phyloP scores from a whole-genome alignment of 2,113 vertebrate genomes.

The Acrocephalus kingi region DNA sequence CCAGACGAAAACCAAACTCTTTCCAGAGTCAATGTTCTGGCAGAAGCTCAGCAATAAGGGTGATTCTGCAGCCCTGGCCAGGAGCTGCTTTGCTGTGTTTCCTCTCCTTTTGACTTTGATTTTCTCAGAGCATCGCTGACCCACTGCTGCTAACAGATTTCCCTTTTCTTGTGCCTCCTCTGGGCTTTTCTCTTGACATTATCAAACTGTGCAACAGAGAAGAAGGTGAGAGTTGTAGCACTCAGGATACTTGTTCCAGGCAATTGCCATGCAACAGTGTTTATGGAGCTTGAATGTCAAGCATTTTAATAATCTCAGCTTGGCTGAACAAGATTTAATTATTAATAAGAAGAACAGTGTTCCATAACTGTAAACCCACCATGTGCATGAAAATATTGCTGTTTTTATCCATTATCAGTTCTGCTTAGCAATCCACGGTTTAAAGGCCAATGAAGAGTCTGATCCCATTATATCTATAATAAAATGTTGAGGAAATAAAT shows the following conservation, averaged over 20 bases:
- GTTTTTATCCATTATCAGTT: background rate
- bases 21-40: rapidly evolving
- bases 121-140: background rate
- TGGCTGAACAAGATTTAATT: conserved; percentile 4
- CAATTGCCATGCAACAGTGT: background rate
- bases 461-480: background rate
- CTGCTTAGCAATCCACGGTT: background rate
- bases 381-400: background rate
- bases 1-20: rapidly evolving
- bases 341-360: background rate
- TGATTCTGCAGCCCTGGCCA: background rate
- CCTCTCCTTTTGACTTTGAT: background rate
- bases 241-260: background rate
- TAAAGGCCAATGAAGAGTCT: background rate
- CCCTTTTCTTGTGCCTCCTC: background rate
- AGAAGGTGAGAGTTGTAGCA: background rate
- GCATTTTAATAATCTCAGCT: background rate
- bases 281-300: conserved; percentile 45
- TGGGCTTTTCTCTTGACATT: background rate
- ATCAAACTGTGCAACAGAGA: background rate
- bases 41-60: background rate
- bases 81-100: background rate
- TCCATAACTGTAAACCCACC: background rate
- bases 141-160: background rate
- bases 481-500: background rate